Conservation (phyloP, 2,113 vertebrate species). For the Osmerus eperlanus region DNA sequence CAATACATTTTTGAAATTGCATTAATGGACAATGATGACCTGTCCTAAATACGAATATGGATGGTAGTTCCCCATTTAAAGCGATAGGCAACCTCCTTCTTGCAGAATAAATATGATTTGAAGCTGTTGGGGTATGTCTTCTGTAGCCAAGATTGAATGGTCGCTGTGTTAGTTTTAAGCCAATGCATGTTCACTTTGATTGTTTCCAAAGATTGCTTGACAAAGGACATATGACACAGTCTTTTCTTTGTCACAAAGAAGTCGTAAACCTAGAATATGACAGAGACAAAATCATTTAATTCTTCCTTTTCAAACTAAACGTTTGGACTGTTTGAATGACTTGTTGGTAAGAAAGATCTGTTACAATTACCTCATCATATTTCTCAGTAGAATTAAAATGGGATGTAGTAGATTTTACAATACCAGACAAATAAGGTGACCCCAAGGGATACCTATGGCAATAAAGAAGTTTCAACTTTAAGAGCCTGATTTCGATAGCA, state of each 20-base stretch:
- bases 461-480: not conserved
- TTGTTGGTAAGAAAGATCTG: not conserved
- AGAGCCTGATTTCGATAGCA: no score
- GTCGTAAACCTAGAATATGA: conserved; percentile 14
- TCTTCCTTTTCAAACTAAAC: not conserved
- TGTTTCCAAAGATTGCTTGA: conserved; percentile 20
- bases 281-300: not conserved
- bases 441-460: conserved; percentile 25
- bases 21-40: not conserved
- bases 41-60: not conserved
- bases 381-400: conserved; percentile 20
- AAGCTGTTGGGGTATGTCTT: conserved; percentile 15
- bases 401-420: conserved; percentile 23
- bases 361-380: conserved; percentile 24
- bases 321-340: not conserved
- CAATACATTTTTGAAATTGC: no score
- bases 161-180: conserved; percentile 14
- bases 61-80: conserved; percentile 3
- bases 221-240: conserved; percentile 11
- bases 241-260: conserved; percentile 21
- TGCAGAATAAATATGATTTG: conserved; percentile 4
- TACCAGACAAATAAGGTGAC: conserved; percentile 23
- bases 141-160: conserved; percentile 20
- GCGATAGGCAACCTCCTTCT: conserved; percentile 13
- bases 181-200: conserved; percentile 25